A percentile compares a stretch with the other conserved stretches of the same genome.
phyloP scores from a whole-genome alignment of 37 sponge, comb jelly and placozoan genomes.

The Halisarca cf. caerulea region DNA sequence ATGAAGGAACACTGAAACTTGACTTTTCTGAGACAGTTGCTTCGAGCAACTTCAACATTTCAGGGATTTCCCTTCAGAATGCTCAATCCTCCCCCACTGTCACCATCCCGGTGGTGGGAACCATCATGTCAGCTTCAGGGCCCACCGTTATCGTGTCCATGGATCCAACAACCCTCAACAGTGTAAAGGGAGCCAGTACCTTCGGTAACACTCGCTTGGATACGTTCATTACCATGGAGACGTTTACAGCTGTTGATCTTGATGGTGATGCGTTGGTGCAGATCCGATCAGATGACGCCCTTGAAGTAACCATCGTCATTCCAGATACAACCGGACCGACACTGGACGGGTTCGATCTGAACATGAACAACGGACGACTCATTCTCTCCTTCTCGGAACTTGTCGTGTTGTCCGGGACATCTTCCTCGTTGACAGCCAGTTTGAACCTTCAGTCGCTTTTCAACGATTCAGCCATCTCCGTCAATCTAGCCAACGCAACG shows the following conservation, averaged over 20 bases:
- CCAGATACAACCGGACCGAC: conserved; percentile 69
- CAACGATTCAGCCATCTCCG: neutral
- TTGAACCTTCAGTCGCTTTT: conserved; percentile 34
- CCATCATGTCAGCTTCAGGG: neutral
- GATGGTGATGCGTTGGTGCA: conserved; percentile 50
- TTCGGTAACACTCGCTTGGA: conserved; percentile 40
- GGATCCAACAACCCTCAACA: conserved; percentile 49
- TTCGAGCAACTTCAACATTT: conserved; percentile 41
- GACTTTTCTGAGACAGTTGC: conserved; percentile 70
- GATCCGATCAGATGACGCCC: conserved; percentile 34
- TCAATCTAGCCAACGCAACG: conserved; percentile 43
- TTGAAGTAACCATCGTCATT: conserved; percentile 33
- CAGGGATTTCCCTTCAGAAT: conserved; percentile 65
- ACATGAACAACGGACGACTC: conserved; percentile 66
- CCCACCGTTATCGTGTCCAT: conserved; percentile 39
- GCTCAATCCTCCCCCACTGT: neutral
- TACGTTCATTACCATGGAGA: conserved; percentile 64
- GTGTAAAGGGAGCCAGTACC: conserved; percentile 50
- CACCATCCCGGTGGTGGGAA: neutral
- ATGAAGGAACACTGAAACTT: conserved; percentile 59
- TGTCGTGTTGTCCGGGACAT: conserved; percentile 31
- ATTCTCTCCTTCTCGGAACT: conserved; percentile 76
- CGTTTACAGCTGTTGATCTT: conserved; percentile 53
- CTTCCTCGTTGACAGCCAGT: conserved; percentile 22
- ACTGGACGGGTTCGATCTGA: conserved; percentile 69